Percentiles rank a stretch among this genome's conserved stretches.
Conservation (phyloP, 1,140 invertebrate species). For the Oscheius sp. region DNA sequence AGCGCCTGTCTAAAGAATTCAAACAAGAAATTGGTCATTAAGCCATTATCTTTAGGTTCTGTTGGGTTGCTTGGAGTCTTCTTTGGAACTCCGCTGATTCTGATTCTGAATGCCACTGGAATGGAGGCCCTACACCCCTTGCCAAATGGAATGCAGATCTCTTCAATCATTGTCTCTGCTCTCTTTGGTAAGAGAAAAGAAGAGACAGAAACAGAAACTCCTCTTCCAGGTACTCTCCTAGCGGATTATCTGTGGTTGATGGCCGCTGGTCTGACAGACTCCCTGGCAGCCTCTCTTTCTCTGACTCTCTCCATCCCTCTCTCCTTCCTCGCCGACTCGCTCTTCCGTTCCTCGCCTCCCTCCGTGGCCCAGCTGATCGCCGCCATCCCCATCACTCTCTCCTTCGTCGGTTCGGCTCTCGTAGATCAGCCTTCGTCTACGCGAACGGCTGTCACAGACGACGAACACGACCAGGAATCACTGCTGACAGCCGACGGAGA, state of each 20-base stretch:
- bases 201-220: background rate
- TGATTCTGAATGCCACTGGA: constrained; percentile 23
- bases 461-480: background rate
- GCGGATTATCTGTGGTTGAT: constrained; percentile 36
- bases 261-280: constrained; percentile 36
- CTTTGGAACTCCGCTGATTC: constrained; percentile 26
- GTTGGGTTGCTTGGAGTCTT: constrained; percentile 28
- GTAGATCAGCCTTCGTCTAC: background rate
- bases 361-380: constrained; percentile 27
- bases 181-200: constrained; percentile 23
- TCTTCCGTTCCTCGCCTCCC: constrained; percentile 30
- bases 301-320: constrained; percentile 34
- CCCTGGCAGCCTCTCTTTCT: constrained; percentile 32
- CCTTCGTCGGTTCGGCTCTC: constrained; percentile 34
- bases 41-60: constrained; percentile 25
- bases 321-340: constrained; percentile 33
- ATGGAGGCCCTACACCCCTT: constrained; percentile 24
- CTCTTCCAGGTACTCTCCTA: constrained; percentile 30
- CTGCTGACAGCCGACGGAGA: background rate
- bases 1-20: no score
- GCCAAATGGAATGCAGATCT: constrained; percentile 18
- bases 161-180: constrained; percentile 20
- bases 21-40: no score
- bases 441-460: background rate
- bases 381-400: constrained; percentile 39